phyloP scores from a whole-genome alignment of 2,888 invertebrate species.

The Seira musarum region DNA sequence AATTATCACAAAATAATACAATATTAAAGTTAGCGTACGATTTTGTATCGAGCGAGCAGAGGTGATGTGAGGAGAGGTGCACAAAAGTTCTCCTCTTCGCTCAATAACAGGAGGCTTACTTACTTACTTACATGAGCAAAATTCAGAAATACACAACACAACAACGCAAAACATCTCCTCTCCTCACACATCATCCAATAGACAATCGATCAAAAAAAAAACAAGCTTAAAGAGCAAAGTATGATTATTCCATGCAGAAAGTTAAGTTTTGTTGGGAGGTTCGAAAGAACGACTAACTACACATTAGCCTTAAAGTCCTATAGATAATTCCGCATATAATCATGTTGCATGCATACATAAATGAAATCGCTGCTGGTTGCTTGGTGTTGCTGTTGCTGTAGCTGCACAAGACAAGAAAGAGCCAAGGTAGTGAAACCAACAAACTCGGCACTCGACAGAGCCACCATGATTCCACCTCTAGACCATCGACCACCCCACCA shows the following conservation, averaged over 20 bases:
- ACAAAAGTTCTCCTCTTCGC: too few relatives aligned
- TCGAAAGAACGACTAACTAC: conserved; percentile 9
- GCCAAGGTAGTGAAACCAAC: background rate
- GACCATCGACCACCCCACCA: background rate
- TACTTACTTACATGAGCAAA: too few relatives aligned
- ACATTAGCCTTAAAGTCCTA: background rate
- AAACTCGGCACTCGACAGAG: background rate
- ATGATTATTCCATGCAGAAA: conserved; percentile 8
- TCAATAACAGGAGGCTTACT: too few relatives aligned
- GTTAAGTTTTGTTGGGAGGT: conserved; percentile 5
- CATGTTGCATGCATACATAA: too few relatives aligned
- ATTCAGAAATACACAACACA: too few relatives aligned
- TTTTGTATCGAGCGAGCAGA: too few relatives aligned
- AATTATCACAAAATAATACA: too few relatives aligned
- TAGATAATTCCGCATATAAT: background rate
- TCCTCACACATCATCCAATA: background rate
- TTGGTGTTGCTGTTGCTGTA: too few relatives aligned
- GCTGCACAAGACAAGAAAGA: too few relatives aligned
- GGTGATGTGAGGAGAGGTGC: too few relatives aligned
- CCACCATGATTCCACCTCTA: background rate
- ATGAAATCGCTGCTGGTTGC: too few relatives aligned
- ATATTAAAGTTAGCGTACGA: too few relatives aligned
- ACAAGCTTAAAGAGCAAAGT: background rate
- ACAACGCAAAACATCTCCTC: background rate
- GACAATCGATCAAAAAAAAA: background rate